phyloP scores from a whole-genome alignment of 2,888 invertebrate species.

The Sinopyrophorus schimmeli region DNA sequence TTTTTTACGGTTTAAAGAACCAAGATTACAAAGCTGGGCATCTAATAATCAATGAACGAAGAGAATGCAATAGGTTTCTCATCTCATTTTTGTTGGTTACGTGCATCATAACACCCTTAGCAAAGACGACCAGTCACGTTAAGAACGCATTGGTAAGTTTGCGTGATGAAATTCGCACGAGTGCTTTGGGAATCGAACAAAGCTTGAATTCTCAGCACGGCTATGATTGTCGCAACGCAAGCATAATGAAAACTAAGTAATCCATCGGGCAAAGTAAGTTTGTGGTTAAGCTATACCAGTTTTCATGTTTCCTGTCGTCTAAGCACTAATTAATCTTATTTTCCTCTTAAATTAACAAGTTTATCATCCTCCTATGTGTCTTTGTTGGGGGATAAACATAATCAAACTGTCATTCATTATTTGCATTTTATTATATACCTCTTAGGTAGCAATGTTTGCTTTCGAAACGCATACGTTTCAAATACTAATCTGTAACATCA shows the following conservation, averaged over 20 bases:
- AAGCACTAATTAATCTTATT: conserved; percentile 16
- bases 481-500: no score
- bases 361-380: no score
- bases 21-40: conserved; percentile 8
- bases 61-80: conserved; percentile 24
- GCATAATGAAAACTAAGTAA: conserved; percentile 36
- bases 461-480: no score
- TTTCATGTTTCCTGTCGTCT: conserved; percentile 16
- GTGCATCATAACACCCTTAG: conserved; percentile 13
- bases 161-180: conserved; percentile 35
- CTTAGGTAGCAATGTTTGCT: no score
- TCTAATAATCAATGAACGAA: conserved; percentile 19
- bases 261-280: conserved; percentile 30
- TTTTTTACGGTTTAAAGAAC: no score
- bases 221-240: conserved; percentile 31
- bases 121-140: conserved; percentile 22
- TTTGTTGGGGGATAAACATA: no score
- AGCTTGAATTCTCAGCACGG: conserved; percentile 33
- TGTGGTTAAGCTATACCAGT: conserved; percentile 18
- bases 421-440: no score
- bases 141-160: conserved; percentile 28
- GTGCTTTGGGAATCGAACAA: conserved; percentile 26
- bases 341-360: conserved; percentile 10
- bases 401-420: no score
- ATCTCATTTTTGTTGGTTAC: conserved; percentile 26